A percentile compares a stretch with the other conserved stretches of the same genome.
Conservation (phyloP, 1,140 invertebrate species). For the Vanessa tameamea region DNA sequence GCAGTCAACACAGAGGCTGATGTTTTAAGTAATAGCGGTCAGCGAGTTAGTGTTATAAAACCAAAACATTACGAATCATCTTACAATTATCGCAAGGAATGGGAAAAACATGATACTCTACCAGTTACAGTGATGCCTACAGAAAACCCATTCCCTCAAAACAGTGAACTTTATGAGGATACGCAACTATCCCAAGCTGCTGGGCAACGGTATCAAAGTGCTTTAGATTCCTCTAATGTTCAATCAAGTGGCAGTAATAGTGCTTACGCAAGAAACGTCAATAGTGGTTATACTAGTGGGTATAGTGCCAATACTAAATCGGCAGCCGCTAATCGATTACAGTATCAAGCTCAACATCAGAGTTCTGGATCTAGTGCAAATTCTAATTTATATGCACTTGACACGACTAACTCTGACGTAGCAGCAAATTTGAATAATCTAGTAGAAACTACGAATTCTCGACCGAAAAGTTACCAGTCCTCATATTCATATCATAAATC, state of each 20-base stretch:
- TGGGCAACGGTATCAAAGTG: constrained; percentile 42
- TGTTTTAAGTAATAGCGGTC: constrained; percentile 41
- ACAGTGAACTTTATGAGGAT: constrained; percentile 65
- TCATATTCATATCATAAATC: constrained; percentile 79
- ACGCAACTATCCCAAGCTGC: constrained; percentile 40
- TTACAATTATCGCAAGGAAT: constrained; percentile 75
- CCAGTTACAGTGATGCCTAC: constrained; percentile 48
- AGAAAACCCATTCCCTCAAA: constrained; percentile 53
- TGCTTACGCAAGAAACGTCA: constrained; percentile 39
- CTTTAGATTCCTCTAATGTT: constrained; percentile 41
- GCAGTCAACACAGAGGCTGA: constrained; percentile 55
- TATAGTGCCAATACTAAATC: constrained; percentile 38
- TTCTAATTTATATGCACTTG: constrained; percentile 12
- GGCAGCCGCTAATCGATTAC: constrained; percentile 43
- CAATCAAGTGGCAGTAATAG: constrained; percentile 46
- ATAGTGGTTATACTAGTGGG: constrained; percentile 39
- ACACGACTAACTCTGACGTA: constrained; percentile 22
- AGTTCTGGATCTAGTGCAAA: constrained; percentile 6
- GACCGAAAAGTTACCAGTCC: constrained; percentile 77
- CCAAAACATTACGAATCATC: constrained; percentile 74
- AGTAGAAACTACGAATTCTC: constrained; percentile 47
- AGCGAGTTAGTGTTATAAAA: constrained; percentile 38
- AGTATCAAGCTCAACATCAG: constrained; percentile 38
- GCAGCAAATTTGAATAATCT: constrained; percentile 47
- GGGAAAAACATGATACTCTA: constrained; percentile 69